A percentile compares a stretch with the other conserved stretches of the same genome.
These are phyloP conservation scores for Periophthalmus magnuspinnatus DNA, from an alignment of 2,797 vertebrate genomes.

Conservation along the genomic window DNA sequence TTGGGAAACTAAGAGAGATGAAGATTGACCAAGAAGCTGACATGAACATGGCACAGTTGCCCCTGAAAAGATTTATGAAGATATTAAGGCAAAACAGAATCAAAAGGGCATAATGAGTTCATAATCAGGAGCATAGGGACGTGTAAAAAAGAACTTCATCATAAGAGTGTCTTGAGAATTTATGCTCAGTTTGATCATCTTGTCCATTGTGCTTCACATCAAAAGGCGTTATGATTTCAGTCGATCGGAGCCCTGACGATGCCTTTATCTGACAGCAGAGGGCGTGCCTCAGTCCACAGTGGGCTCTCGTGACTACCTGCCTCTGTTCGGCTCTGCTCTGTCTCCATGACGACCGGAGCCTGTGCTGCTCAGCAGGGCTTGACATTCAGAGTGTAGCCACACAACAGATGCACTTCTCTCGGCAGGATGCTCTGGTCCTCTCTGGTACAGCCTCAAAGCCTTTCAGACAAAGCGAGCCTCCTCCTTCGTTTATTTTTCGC, in stretches of 20 bases:
- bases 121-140: neutral
- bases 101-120: neutral
- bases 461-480: constrained; percentile 48
- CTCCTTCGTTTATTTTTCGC: constrained; percentile 25
- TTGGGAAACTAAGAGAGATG: constrained; percentile 50
- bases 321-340: constrained; percentile 72
- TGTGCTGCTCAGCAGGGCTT: constrained; percentile 72
- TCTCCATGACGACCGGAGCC: constrained; percentile 78
- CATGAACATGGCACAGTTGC: constrained; percentile 20
- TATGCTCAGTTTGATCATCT: constrained; percentile 29
- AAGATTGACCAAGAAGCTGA: constrained; percentile 23
- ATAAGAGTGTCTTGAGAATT: constrained; percentile 44
- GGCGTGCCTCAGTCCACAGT: constrained; percentile 57
- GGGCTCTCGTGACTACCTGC: constrained; percentile 69
- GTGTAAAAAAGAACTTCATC: constrained; percentile 23
- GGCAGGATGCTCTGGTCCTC: constrained; percentile 64
- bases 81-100: neutral
- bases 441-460: constrained; percentile 48
- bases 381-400: constrained; percentile 76
- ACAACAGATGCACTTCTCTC: constrained; percentile 70
- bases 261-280: constrained; percentile 62
- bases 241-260: constrained; percentile 24
- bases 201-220: constrained; percentile 49
- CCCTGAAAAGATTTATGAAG: constrained; percentile 24
- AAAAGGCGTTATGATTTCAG: constrained; percentile 40